Percentiles rank a stretch among this genome's conserved stretches.
phyloP scores from a whole-genome alignment of 2,797 vertebrate genomes.

The Gallinago solitaria region DNA sequence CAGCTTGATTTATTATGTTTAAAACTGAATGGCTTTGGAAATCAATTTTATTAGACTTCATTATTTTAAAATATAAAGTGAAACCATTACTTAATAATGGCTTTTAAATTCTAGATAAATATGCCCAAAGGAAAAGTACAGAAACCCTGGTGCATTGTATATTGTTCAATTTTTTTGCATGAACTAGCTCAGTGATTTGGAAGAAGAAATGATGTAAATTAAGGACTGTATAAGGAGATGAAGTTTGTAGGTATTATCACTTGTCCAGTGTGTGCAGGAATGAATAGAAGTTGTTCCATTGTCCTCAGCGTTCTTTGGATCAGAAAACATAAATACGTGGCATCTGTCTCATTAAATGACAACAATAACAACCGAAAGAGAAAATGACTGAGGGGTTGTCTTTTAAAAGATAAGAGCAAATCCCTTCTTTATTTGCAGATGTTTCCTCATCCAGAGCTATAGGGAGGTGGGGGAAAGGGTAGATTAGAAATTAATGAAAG shows the following conservation, averaged over 20 bases:
- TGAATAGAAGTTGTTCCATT: not conserved
- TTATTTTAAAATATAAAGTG: conserved; percentile 49
- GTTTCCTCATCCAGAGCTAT: not conserved
- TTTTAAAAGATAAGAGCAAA: not conserved
- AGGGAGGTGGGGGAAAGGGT: not conserved
- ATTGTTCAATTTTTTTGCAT: not conserved
- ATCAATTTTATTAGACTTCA: conserved; percentile 49
- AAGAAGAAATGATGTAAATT: not conserved
- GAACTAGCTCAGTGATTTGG: not conserved
- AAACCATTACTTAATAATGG: conserved; percentile 32
- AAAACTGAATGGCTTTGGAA: conserved; percentile 42
- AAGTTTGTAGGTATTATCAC: not conserved
- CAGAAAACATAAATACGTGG: not conserved
- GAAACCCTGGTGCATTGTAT: not conserved
- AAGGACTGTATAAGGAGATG: not conserved
- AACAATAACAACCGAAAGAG: not conserved
- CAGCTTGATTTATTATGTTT: conserved; percentile 37
- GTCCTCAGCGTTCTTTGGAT: not conserved
- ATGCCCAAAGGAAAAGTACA: conserved; percentile 30
- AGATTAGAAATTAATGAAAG: conserved; percentile 10
- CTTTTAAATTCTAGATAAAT: conserved; percentile 44
- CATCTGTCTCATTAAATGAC: not conserved
- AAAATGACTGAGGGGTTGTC: not conserved
- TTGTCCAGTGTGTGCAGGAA: not conserved
- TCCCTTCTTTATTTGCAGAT: conserved; percentile 16